Base-by-base conservation (phyloP, 2,888 invertebrate species). In the Lamproptera curius region DNA sequence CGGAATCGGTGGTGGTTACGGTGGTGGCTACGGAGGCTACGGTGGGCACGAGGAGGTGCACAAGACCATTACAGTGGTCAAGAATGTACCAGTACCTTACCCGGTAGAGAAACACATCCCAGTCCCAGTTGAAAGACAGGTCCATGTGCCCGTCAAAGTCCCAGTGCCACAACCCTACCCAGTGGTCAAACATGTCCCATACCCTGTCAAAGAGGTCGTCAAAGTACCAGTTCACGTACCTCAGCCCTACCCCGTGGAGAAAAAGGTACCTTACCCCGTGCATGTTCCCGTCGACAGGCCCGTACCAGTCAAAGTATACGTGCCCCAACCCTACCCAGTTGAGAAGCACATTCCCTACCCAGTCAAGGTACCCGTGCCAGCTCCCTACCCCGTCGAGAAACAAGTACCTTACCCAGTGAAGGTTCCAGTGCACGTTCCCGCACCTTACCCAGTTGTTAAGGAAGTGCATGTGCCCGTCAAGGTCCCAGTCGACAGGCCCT, bases 71-170 rank as follows among this genome's bases (percentile, higher is more conserved):
- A 94, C 94, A 9, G 90, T 95, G 17, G 90, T 93, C 57, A 94
- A 93, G 80, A 93, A 91, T 56, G 90, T 94, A 40, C 90, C 92
- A 23, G 90, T 90, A 36, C 92, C 92, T 36, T 92, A 93, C 70
- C 93, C 92, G 45, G 94, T 94, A 47, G 92, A 93, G 63, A 92
- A 91, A 59, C 91, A 90, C 61, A 89, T 93, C 46, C 92, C 92
- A 40, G 89, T 89, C 61, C 93, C 93, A 1, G 92, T 92, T 9
- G 90, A 91, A 58, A 92, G 90, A 66, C 88, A 90, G 38, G 70
- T 92, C n/a, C 92, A 88, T 13, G 84, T 85, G 57, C 91, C 91
- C 47, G 86, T 89, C 11, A 90, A 91, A 67, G 92, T 93, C 31
- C 90, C 84, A 51, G 91, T 92, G 38, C 92, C 92, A 16, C 90